Evolutionary conservation across 2,888 invertebrate species (phyloP), one percentile per base, ranked within the genome.

Genomic region (Xestia xanthographa): DNA sequence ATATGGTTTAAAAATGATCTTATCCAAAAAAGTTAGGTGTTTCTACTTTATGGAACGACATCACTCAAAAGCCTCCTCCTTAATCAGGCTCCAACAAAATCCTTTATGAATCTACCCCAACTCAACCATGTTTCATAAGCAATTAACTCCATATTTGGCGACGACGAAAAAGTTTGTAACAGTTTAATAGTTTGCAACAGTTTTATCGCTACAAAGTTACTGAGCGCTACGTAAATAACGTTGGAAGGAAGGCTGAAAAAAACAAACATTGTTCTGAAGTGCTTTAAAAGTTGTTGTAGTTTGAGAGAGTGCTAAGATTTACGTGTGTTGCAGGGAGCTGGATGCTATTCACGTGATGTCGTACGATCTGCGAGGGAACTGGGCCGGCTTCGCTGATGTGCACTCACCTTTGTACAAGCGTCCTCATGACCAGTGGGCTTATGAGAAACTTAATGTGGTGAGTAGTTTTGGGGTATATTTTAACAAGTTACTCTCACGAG

Each of bases 371-470:
- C 97, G 98, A 79, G 98, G 98, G 20, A 98, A 98, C 92, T 99
- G 99, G 99, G 98, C 98, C 1, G 99, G 99, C 26, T 98, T 98
- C 91, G 98, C 99, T 0, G 99, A 99, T 91, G 98, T 98, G 0
- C 99, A 99, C 92, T 98, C 98, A 88, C 98, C 99, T 1, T 95
- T 99, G 0, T 98, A 98, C 93, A 98, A 97, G 90, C 97, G 99
- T 66, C 98, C 98, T 0, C 98, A 98, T 90, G 99, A 99, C 93
- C 98, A 98, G 91, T 98, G 98, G 97, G 98, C 98, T 34, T 99
- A 98, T 90, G 98, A 98, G 91, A 98, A 98, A 93, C 97, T 99
- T 43, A 99, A 99, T 93, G 99, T 99, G 93, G 98, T 98, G 95
- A 95, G 98, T 97, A 3, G 2, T 34, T 34, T 34, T 34, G 34